Percentiles rank a stretch among this genome's conserved stretches.
Evolutionary conservation across 2,113 vertebrate genomes (phyloP).

Genomic region (Xyliphius kryptos): DNA sequence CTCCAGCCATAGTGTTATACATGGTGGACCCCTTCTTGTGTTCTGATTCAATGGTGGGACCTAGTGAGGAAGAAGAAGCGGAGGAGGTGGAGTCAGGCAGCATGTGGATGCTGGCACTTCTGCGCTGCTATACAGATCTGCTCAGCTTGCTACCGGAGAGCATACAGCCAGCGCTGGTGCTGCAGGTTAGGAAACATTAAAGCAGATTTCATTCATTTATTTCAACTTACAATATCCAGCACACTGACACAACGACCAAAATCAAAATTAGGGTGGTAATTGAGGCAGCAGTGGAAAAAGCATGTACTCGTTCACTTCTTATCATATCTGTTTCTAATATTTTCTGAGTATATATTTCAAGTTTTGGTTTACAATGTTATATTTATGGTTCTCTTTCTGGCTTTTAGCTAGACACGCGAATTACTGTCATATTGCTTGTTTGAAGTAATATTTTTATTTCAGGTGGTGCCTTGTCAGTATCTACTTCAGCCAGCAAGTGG

Average conservation of each 20-base stretch:
- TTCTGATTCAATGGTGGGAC: constrained; percentile 67
- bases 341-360: no score
- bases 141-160: constrained; percentile 81
- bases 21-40: constrained; percentile 91
- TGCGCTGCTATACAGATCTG: constrained; percentile 95
- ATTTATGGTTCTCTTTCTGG: no score
- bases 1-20: constrained; percentile 89
- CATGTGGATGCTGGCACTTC: constrained; percentile 86
- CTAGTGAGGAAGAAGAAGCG: constrained; percentile 77
- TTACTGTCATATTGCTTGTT: no score
- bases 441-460: constrained; percentile 8
- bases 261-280: no score
- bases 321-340: no score
- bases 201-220: not conserved
- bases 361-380: no score
- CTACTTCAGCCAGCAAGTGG: constrained; percentile 93
- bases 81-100: constrained; percentile 79
- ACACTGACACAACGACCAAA: no score
- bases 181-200: constrained; percentile 79
- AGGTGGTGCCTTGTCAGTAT: constrained; percentile 95
- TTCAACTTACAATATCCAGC: no score
- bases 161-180: constrained; percentile 82
- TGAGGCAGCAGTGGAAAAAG: no score
- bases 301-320: no score
- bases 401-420: no score